Conservation (phyloP, 1,140 invertebrate species). For the Panagrolaimus sp. region DNA sequence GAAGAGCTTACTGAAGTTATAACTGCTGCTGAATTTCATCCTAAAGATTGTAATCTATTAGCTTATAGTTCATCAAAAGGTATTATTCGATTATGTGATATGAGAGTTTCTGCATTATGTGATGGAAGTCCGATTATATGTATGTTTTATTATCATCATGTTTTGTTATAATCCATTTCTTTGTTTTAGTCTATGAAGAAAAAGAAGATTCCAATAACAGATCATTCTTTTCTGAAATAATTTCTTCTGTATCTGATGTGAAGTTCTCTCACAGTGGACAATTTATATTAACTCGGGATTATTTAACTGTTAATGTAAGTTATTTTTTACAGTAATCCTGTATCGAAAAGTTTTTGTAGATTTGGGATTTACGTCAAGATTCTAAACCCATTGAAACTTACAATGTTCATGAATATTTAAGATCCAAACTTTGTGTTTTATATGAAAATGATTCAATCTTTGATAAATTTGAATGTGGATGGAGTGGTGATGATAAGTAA, state of each 20-base stretch:
- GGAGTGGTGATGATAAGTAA: constrained; percentile 91
- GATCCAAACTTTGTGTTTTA: constrained; percentile 92
- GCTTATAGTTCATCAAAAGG: constrained; percentile 99
- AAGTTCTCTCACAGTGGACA: constrained; percentile 96
- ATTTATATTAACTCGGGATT: constrained; percentile 98
- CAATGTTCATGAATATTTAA: constrained; percentile 94
- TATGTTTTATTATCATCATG: constrained; percentile 23
- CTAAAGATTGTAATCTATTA: constrained; percentile 93
- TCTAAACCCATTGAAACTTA: constrained; percentile 96
- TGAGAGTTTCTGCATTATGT: constrained; percentile 93
- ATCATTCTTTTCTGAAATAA: constrained; percentile 98
- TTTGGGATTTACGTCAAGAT: constrained; percentile 99
- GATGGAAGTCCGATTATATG: constrained; percentile 66
- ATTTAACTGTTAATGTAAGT: constrained; percentile 86
- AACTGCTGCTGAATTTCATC: constrained; percentile 97
- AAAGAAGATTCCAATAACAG: constrained; percentile 93
- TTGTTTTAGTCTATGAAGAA: constrained; percentile 81
- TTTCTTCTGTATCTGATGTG: constrained; percentile 97
- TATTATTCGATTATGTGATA: constrained; percentile 95
- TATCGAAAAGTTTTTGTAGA: constrained; percentile 41
- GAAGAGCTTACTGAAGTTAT: constrained; percentile 98
- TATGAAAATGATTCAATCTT: constrained; percentile 99
- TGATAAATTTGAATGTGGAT: constrained; percentile 99
- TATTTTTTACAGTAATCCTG: neutral
- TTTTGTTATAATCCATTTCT: constrained; percentile 12